Percentiles rank a stretch among this genome's conserved stretches.
Evolutionary conservation across 2,888 invertebrate species (phyloP).

Genomic region (Tubiluchus corallicola): DNA sequence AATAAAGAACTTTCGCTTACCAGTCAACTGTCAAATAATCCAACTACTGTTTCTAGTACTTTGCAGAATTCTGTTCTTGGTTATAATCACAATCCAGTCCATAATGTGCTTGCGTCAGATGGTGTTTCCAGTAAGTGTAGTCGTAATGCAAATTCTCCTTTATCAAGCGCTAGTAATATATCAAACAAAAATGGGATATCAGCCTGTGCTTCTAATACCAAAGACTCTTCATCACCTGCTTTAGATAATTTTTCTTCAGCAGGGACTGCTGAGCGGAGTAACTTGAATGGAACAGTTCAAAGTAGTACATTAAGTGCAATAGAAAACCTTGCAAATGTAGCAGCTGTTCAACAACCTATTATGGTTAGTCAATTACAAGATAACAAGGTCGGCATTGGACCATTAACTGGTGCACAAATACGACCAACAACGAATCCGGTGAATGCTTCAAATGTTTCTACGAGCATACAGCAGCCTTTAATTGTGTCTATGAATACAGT

Average conservation of each 20-base stretch:
- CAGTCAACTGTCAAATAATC: neutral
- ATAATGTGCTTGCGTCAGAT: no score
- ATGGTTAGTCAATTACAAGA: no score
- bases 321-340: constrained; percentile 21
- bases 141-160: neutral
- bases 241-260: neutral
- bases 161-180: neutral
- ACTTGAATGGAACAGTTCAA: neutral
- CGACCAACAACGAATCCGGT: neutral
- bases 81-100: no score
- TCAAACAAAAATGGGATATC: neutral
- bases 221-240: no score
- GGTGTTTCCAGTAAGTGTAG: neutral
- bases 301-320: constrained; percentile 17
- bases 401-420: no score
- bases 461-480: neutral
- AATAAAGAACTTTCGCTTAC: neutral
- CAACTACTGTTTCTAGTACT: neutral
- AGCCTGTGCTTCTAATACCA: neutral
- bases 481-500: neutral
- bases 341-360: constrained; percentile 23
- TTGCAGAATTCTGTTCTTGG: no score
- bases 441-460: neutral
- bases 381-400: no score
- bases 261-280: no score